Conservation (phyloP, 2,888 invertebrate species). For the Melinaea menophilus region DNA sequence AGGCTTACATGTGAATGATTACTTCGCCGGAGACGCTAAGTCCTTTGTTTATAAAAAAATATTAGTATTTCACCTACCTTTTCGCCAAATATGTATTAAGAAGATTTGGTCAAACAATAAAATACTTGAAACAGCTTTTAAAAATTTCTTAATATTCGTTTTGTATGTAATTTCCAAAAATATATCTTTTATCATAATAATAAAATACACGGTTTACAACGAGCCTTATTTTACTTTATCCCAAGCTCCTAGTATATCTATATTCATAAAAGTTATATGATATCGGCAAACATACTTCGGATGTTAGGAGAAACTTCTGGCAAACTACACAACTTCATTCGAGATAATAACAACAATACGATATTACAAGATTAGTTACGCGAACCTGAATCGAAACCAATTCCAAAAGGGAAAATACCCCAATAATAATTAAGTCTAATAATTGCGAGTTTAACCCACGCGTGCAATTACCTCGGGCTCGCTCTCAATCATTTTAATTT, state of each 20-base stretch:
- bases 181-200: no score
- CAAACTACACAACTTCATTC: conserved; percentile 47
- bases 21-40: conserved; percentile 39
- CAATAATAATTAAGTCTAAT: conserved; percentile 60
- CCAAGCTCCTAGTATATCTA: conserved; percentile 16
- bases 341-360: conserved; percentile 45
- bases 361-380: conserved; percentile 51
- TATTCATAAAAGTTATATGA: conserved; percentile 19
- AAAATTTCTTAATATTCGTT: no score
- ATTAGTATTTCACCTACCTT: background rate
- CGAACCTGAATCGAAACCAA: conserved; percentile 43
- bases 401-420: conserved; percentile 36
- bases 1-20: conserved; percentile 69
- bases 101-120: background rate
- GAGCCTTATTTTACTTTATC: conserved; percentile 14
- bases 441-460: conserved; percentile 57
- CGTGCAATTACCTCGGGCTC: conserved; percentile 39
- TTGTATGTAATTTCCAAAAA: no score
- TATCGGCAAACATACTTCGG: conserved; percentile 25
- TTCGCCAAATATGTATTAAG: background rate
- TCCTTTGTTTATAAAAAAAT: conserved; percentile 41
- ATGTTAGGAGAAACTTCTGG: conserved; percentile 34
- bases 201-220: background rate
- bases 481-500: conserved; percentile 34
- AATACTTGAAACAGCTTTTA: no score